A percentile compares a stretch with the other conserved stretches of the same genome.
Conservation (phyloP, 2,888 invertebrate species). For the Pherbina coryleti region DNA sequence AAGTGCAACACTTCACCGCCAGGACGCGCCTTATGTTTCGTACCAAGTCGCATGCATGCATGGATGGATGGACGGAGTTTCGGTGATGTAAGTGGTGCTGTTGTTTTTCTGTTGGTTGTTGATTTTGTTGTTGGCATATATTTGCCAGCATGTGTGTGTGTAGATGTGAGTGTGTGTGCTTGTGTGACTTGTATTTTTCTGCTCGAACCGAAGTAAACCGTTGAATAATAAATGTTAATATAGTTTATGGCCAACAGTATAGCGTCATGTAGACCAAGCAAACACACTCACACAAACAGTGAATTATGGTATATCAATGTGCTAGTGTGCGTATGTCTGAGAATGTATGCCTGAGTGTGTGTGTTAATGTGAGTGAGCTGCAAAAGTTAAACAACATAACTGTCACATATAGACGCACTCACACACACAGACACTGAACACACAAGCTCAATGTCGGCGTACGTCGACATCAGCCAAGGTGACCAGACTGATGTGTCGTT, state of each 20-base stretch:
- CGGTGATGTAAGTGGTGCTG: background rate
- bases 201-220: slow-evolving; percentile 1
- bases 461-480: slow-evolving; percentile 48
- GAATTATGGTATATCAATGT: slow-evolving; percentile 53
- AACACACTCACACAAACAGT: slow-evolving; percentile 34
- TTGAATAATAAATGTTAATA: slow-evolving; percentile 66
- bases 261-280: background rate
- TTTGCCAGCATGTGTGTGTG: no score
- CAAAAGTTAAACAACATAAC: slow-evolving; percentile 57
- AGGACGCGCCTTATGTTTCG: background rate
- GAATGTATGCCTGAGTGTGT: slow-evolving; percentile 30
- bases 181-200: no score
- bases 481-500: slow-evolving; percentile 56
- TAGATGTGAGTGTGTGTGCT: no score
- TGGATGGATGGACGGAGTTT: background rate
- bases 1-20: slow-evolving; percentile 21
- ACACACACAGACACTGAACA: slow-evolving; percentile 17
- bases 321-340: slow-evolving; percentile 9
- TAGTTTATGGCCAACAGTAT: slow-evolving; percentile 51
- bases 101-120: background rate
- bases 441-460: background rate
- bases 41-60: background rate
- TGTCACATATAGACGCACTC: slow-evolving; percentile 43
- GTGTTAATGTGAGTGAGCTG: slow-evolving; percentile 50
- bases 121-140: background rate